A percentile compares a stretch with the other conserved stretches of the same genome.
These are phyloP conservation scores for Leucozona laternaria DNA, from an alignment of 2,888 invertebrate species.

Conservation along the genomic window DNA sequence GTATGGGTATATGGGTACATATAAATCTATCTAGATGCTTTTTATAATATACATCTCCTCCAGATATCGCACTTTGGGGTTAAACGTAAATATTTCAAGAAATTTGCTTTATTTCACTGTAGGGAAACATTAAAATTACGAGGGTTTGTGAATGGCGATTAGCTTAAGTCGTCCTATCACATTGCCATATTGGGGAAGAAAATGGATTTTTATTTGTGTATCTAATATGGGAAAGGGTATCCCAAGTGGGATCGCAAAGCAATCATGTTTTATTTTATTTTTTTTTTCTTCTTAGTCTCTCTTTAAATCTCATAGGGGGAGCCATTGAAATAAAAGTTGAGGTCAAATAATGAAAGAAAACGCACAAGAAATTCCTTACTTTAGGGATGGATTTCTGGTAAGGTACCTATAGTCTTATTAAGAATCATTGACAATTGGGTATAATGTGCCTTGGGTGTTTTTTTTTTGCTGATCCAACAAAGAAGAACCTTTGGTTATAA, in stretches of 20 bases:
- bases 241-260: conserved; percentile 59
- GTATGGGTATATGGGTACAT: neutral
- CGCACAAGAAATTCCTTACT: conserved; percentile 6
- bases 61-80: conserved; percentile 32
- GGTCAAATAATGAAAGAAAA: conserved; percentile 16
- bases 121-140: conserved; percentile 64
- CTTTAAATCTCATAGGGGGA: conserved; percentile 31
- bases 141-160: conserved; percentile 61
- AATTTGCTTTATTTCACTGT: conserved; percentile 58
- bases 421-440: neutral
- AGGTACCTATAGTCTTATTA: too few relatives aligned
- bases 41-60: neutral
- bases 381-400: neutral
- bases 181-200: conserved; percentile 3
- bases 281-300: neutral
- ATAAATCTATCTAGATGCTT: neutral
- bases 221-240: neutral
- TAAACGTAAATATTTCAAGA: conserved; percentile 34
- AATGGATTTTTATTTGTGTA: conserved; percentile 25
- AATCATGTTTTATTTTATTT: conserved; percentile 41
- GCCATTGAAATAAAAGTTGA: conserved; percentile 29
- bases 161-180: conserved; percentile 53
- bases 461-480: conserved; percentile 1
- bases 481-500: neutral
- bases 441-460: conserved; percentile 4